Conservation (phyloP, 2,113 vertebrate genomes). For the Numida meleagris region DNA sequence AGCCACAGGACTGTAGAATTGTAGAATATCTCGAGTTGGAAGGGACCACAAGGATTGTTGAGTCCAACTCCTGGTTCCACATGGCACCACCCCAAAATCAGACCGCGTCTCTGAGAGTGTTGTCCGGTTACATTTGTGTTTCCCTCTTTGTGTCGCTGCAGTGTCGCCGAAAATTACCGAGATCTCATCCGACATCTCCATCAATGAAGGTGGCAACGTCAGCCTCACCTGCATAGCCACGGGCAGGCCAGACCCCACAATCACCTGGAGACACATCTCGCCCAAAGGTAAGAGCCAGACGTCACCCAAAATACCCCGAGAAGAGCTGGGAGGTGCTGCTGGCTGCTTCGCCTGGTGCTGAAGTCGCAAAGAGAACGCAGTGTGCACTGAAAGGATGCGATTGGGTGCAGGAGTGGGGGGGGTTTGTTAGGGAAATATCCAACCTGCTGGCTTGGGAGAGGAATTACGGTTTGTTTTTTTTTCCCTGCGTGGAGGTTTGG, state of each 20-base stretch:
- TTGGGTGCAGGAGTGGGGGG: background rate
- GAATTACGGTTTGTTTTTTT: background rate
- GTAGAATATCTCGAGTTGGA: too few relatives aligned
- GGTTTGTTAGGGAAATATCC: background rate
- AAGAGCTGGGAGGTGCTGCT: accelerated
- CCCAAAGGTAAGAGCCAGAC: slow-evolving; percentile 85
- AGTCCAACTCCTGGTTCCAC: too few relatives aligned
- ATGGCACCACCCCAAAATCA: too few relatives aligned
- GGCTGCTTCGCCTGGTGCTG: accelerated
- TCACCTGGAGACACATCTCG: slow-evolving; percentile 94
- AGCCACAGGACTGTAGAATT: background rate
- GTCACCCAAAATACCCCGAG: accelerated
- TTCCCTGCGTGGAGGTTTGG: background rate
- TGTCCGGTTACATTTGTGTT: background rate
- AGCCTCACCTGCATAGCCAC: slow-evolving; percentile 94
- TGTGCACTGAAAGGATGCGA: accelerated
- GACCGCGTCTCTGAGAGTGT: too few relatives aligned
- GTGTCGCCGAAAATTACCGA: slow-evolving; percentile 95
- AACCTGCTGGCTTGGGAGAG: background rate
- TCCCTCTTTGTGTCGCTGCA: slow-evolving; percentile 71
- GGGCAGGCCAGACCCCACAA: slow-evolving; percentile 91
- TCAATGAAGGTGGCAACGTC: slow-evolving; percentile 95
- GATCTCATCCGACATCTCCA: slow-evolving; percentile 92
- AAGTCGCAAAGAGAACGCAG: background rate
- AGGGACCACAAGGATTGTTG: too few relatives aligned